phyloP scores from a whole-genome alignment of 2,797 vertebrate species.

The Dicrostonyx torquatus region DNA sequence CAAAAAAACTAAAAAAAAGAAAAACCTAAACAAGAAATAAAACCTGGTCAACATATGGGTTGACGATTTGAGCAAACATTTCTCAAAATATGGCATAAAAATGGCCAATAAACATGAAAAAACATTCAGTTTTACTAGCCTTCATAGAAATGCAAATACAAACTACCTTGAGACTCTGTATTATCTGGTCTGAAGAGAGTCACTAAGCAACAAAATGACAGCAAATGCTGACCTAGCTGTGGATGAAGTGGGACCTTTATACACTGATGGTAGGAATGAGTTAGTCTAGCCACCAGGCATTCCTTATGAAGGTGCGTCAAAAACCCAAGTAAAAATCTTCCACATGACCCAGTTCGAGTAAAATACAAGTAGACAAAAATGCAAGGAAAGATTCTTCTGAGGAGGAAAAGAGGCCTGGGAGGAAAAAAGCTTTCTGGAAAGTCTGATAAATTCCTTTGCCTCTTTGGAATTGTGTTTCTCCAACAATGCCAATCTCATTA shows the following conservation, averaged over 20 bases:
- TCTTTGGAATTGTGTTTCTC: slow-evolving; percentile 46
- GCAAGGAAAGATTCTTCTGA: not conserved
- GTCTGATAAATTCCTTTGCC: slow-evolving; percentile 23
- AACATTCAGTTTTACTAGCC: not conserved
- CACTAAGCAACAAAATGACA: not conserved
- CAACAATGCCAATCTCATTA: slow-evolving; percentile 47
- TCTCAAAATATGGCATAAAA: not conserved
- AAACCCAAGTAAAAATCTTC: not conserved
- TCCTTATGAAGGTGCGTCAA: not conserved
- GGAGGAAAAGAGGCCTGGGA: not conserved
- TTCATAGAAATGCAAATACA: not conserved
- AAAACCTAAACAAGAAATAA: not conserved
- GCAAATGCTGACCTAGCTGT: not conserved
- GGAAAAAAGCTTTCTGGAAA: slow-evolving; percentile 18
- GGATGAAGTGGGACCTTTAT: not conserved
- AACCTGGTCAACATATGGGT: not conserved
- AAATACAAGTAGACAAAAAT: not conserved
- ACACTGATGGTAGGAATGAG: not conserved
- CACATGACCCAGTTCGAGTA: no score
- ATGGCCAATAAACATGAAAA: not conserved
- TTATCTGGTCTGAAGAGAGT: not conserved
- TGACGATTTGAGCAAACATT: not conserved
- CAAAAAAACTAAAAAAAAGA: not conserved
- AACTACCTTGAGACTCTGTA: not conserved
- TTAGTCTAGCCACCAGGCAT: not conserved